Percentiles rank a stretch among this genome's conserved stretches.
Conservation (phyloP, 2,797 vertebrate genomes). For the Sebastes paucispinis region DNA sequence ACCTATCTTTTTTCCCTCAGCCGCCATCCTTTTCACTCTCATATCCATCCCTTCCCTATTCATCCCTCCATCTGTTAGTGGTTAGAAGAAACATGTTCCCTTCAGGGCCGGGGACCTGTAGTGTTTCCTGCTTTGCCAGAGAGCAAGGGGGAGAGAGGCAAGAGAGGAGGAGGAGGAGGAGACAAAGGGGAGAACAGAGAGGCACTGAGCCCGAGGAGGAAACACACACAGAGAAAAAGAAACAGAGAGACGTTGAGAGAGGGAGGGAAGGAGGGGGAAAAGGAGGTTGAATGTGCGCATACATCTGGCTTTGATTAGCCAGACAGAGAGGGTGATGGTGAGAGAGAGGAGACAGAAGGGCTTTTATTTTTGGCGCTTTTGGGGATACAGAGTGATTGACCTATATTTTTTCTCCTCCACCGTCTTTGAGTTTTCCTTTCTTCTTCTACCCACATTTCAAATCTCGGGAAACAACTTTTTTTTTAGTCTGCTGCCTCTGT, state of each 20-base stretch:
- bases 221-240: constrained; percentile 49
- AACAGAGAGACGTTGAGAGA: constrained; percentile 31
- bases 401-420: constrained; percentile 38
- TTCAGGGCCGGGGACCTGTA: constrained; percentile 78
- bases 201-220: constrained; percentile 51
- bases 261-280: not conserved
- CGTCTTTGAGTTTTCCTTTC: constrained; percentile 2
- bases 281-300: constrained; percentile 45
- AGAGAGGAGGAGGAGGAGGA: constrained; percentile 16
- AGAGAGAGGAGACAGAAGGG: constrained; percentile 53
- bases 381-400: constrained; percentile 45
- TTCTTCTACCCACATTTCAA: constrained; percentile 17
- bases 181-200: constrained; percentile 43
- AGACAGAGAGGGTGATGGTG: constrained; percentile 55
- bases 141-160: constrained; percentile 32
- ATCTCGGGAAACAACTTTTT: not conserved
- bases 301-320: constrained; percentile 79
- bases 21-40: constrained; percentile 7
- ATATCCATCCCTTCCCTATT: constrained; percentile 42
- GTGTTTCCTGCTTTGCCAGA: constrained; percentile 76
- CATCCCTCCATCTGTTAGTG: constrained; percentile 78
- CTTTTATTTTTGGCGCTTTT: constrained; percentile 62
- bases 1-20: constrained; percentile 32
- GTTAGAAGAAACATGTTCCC: constrained; percentile 77
- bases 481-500: not conserved